phyloP scores from a whole-genome alignment of 2,113 vertebrate genomes.

The Mandrillus leucophaeus region DNA sequence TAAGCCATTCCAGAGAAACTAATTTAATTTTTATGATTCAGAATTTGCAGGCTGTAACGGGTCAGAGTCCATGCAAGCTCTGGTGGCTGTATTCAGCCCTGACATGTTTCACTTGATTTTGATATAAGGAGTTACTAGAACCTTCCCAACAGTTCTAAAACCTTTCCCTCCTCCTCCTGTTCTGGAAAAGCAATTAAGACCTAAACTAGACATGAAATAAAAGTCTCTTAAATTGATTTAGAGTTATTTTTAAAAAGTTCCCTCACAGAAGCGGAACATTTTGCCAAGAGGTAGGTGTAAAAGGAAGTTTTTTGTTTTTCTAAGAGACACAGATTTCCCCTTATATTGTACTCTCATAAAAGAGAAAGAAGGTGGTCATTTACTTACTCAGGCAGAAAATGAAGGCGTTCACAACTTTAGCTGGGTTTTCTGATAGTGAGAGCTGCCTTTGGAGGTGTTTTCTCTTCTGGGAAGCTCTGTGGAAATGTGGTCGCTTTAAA shows the following conservation, averaged over 20 bases:
- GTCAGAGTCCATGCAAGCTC: fast-evolving
- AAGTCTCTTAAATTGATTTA: background rate
- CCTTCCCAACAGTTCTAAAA: background rate
- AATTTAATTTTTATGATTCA: background rate
- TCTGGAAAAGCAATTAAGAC: background rate
- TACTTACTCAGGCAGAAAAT: slow-evolving; percentile 47
- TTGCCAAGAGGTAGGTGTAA: background rate
- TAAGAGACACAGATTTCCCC: background rate
- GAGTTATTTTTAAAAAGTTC: background rate
- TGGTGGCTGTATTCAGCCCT: fast-evolving
- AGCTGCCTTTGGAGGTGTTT: background rate
- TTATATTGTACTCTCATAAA: background rate
- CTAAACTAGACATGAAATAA: too few species aligned
- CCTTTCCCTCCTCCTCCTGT: background rate
- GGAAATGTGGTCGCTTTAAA: background rate
- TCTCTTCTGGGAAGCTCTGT: background rate
- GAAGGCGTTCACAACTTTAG: fast-evolving
- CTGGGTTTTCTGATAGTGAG: background rate
- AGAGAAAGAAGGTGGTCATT: background rate
- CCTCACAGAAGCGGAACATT: background rate
- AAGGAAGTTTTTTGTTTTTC: background rate
- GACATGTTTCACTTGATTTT: fast-evolving
- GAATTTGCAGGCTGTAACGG: background rate
- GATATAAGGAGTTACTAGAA: background rate
- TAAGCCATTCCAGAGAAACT: background rate